Percentiles rank a stretch among this genome's conserved stretches.
Conservation (phyloP, 2,888 invertebrate genomes). For the Psylliodes chrysocephalus region DNA sequence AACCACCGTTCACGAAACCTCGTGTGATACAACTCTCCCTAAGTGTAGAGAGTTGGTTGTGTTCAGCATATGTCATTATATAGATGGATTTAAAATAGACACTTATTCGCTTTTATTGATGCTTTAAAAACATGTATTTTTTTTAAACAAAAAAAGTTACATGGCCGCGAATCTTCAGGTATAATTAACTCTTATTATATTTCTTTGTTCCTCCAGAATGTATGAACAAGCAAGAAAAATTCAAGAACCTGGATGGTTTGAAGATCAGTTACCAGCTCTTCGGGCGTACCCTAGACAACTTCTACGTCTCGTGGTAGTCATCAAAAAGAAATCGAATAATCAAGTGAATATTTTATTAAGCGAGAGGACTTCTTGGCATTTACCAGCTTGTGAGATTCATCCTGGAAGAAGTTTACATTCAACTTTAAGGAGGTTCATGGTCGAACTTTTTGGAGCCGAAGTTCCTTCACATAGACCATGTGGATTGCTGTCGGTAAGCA, state of each 20-base stretch:
- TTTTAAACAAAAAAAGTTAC: too few relatives aligned
- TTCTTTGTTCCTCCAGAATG: constrained; percentile 49
- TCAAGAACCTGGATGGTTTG: constrained; percentile 72
- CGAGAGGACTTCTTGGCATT: constrained; percentile 84
- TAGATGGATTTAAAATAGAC: too few relatives aligned
- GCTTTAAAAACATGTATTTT: too few relatives aligned
- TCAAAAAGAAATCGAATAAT: constrained; percentile 84
- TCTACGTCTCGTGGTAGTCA: constrained; percentile 81
- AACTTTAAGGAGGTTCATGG: constrained; percentile 88
- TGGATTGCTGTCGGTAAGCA: constrained; percentile 70
- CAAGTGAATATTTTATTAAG: constrained; percentile 86
- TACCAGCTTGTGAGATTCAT: constrained; percentile 89
- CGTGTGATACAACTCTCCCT: too few relatives aligned
- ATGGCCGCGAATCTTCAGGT: too few relatives aligned
- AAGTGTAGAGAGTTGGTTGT: too few relatives aligned
- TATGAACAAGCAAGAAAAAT: constrained; percentile 50
- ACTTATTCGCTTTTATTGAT: too few relatives aligned
- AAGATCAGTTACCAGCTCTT: constrained; percentile 75
- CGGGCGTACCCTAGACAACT: constrained; percentile 78
- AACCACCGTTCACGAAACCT: too few relatives aligned
- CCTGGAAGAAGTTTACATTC: constrained; percentile 88
- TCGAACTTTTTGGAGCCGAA: constrained; percentile 89
- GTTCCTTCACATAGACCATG: constrained; percentile 86
- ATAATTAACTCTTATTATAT: too few relatives aligned
- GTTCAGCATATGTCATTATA: too few relatives aligned